Evolutionary conservation across 2,888 invertebrate species (phyloP), one percentile per base, ranked within the genome.

Genomic region (Drosophila fungiperda): DNA sequence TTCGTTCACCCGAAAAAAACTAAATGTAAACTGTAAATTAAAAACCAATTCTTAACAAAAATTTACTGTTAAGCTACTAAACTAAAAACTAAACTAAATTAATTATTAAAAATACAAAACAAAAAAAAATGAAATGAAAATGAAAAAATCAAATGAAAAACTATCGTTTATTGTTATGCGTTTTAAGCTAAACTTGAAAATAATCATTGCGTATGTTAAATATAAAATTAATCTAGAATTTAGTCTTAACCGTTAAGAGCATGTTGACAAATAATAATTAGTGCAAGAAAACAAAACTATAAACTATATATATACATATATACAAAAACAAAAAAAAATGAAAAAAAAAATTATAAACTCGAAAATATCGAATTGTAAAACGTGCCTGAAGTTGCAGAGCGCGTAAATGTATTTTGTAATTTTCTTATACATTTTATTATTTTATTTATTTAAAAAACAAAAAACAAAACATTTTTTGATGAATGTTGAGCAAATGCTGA

Each of bases 141-240:
- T n/a, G 55, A n/a, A 53, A 23, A 26, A 60, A 38, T 17, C 3
- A 42, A 38, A 69, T 54, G 40, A 58, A 77, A 68, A 83, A 71
- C 66, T 81, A 84, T 84, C 78, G 75, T 85, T 78, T 83, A 83
- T 83, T 83, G 84, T 84, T 87, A 87, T 87, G 82, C 85, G 87
- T 85, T 85, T 73, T 87, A 85, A 80, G 85, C 76, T 84, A 84
- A 85, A 82, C 82, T 84, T 80, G 84, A 78, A 76, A 82, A 80
- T 78, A 84, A 82, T 71, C 77, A 67, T 36, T 53, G 50, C 70
- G 54, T 72, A 75, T 73, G 65, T 78, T 86, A 79, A 78, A 76
- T 64, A 60, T 76, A 73, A 78, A 87, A 85, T 82, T 80, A 87
- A 84, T 73, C 38, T 84, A 84, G 76, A 45, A 20, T 23, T 73